Evolutionary conservation across 2,797 vertebrate genomes (phyloP), one percentile per base, ranked within the genome.

Genomic region (Rhyacichthys aspro): DNA sequence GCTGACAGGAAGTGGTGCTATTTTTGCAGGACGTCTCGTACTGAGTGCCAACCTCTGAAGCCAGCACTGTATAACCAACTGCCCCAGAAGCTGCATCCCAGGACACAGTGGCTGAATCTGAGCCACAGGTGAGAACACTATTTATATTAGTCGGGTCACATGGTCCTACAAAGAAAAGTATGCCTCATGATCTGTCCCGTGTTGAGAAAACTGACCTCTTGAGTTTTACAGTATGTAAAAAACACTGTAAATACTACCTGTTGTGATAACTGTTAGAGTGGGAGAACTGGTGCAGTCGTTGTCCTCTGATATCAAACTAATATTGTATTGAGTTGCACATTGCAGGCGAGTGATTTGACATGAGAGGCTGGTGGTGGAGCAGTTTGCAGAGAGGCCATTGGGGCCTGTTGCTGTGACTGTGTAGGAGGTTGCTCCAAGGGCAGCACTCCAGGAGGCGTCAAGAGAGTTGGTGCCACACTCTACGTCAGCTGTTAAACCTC

Each of bases 121-220:
- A 73, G 23, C 75, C 78, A 64, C 91, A 92, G 52, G 79, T 76
- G 34, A 89, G 78, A 12, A 48, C 1, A 1, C 72, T 55, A 46
- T 75, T 85, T 59, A 91, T 70, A 11, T 86, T 88, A 52, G 59
- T 55, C 1, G 90, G 85, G 43, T 84, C 77, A 48, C 91, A 93
- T 3, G 88, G 84, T 39, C 68, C 90, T 91, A 47, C 10, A 47
- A 56, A 59, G 11, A 43, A 5, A 43, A 14, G 39, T 11, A n/a
- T n/a, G n/a, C n/a, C n/a, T n/a, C n/a, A n/a, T n/a, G n/a, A n/a
- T n/a, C n/a, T 57, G 17, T 57, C 7, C 10, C 8, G 28, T n/a
- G 11, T 19, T 41, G 9, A 17, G 36, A 37, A 37, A 37, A 37
- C 36, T 8, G 10, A 9, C 43, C 56, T 1, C 0, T 16, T 8